Evolutionary conservation across 2,797 vertebrate genomes (phyloP).

Genomic region (Tinamus major): DNA sequence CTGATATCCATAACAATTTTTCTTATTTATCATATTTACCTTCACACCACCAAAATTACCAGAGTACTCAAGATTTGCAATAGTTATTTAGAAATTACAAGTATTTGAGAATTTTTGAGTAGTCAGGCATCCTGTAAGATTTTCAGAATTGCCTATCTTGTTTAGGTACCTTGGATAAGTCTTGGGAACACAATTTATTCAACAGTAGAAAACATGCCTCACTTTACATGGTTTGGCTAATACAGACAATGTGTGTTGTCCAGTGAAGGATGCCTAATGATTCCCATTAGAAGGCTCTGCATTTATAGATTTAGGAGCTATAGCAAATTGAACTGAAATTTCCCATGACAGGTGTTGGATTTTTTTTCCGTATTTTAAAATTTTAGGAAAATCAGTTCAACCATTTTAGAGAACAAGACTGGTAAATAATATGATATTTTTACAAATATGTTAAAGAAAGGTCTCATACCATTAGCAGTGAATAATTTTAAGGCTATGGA

Average conservation of each 20-base stretch:
- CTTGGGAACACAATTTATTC: background rate
- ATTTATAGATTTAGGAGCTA: constrained; percentile 18
- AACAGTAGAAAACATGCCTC: background rate
- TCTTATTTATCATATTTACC: background rate
- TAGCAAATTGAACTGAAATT: constrained; percentile 6
- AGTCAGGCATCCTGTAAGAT: background rate
- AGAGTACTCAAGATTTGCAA: background rate
- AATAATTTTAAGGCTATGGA: background rate
- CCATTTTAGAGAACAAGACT: background rate
- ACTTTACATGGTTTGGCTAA: background rate
- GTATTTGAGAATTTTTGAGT: background rate
- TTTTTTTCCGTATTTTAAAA: background rate
- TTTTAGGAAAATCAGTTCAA: background rate
- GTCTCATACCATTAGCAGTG: background rate
- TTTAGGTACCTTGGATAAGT: background rate
- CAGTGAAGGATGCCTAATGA: background rate
- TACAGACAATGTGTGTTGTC: background rate
- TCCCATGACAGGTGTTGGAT: background rate
- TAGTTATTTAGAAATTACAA: background rate
- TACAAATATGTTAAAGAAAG: background rate
- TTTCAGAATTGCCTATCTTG: background rate
- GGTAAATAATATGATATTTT: background rate
- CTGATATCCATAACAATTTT: background rate
- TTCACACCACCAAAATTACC: background rate
- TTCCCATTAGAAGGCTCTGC: constrained; percentile 23